These are phyloP conservation scores for Trachelus stipa DNA, from an alignment of 2,888 invertebrate genomes.

Conservation along the genomic window DNA sequence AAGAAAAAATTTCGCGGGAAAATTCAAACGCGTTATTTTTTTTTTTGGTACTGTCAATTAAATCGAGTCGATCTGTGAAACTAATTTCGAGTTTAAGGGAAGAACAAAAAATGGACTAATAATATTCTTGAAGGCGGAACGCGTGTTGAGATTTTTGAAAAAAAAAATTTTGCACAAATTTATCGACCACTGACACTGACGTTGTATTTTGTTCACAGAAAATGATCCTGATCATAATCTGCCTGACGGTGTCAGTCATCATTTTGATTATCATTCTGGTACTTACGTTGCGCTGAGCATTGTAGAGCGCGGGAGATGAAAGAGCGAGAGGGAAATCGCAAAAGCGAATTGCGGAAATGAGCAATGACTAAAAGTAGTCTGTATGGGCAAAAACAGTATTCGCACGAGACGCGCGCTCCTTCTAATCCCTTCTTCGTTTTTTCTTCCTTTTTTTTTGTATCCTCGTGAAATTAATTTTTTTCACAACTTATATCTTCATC, in stretches of 20 bases:
- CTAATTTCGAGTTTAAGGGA: no score
- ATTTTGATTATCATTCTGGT: slow-evolving; percentile 80
- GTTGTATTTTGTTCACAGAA: slow-evolving; percentile 76
- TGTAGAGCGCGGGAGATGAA: slow-evolving; percentile 22
- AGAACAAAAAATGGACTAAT: no score
- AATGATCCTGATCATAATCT: slow-evolving; percentile 89
- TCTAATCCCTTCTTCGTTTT: no score
- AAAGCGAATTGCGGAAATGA: neutral
- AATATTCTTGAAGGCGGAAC: neutral
- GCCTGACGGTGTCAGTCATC: slow-evolving; percentile 82
- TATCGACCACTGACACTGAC: slow-evolving; percentile 34
- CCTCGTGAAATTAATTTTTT: no score
- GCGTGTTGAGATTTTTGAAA: neutral
- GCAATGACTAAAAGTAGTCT: neutral
- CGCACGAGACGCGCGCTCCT: no score
- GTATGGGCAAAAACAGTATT: neutral
- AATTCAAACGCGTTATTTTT: no score
- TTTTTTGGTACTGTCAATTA: no score
- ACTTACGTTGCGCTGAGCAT: slow-evolving; percentile 52
- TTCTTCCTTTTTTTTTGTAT: no score
- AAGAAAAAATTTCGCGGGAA: no score
- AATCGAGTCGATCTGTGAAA: no score
- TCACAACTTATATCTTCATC: no score
- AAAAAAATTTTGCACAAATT: slow-evolving; percentile 7
- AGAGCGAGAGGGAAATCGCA: slow-evolving; percentile 1